phyloP scores from a whole-genome alignment of 1,140 invertebrate genomes.

The Caenorhabditis briggsae region DNA sequence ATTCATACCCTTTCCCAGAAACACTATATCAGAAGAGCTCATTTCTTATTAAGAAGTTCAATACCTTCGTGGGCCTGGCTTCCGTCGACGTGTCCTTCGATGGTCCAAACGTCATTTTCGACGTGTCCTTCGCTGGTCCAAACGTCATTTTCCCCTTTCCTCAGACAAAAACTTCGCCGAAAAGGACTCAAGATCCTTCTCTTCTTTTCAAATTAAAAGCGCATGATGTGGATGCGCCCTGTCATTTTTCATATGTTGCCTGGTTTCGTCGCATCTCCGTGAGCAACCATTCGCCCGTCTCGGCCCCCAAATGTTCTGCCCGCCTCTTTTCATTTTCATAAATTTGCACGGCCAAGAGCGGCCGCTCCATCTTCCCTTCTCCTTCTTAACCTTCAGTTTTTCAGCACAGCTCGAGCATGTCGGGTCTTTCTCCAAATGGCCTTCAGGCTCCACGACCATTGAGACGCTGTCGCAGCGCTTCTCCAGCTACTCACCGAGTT shows the following conservation, averaged over 20 bases:
- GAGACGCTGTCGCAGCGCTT: constrained; percentile 30
- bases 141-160: not conserved
- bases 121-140: too few relatives aligned
- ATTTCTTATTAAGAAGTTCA: too few relatives aligned
- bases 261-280: not conserved
- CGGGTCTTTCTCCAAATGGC: constrained; percentile 1
- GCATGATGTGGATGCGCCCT: not conserved
- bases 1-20: too few relatives aligned
- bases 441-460: not conserved
- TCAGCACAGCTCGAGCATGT: constrained; percentile 26
- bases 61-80: too few relatives aligned
- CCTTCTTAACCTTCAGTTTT: not conserved
- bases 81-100: too few relatives aligned
- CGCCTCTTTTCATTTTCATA: not conserved
- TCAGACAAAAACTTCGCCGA: not conserved
- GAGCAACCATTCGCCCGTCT: not conserved
- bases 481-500: not conserved
- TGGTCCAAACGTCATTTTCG: not conserved
- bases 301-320: not conserved
- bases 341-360: not conserved
- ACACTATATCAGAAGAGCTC: too few relatives aligned
- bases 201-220: not conserved
- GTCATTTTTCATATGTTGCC: not conserved
- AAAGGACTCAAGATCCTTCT: too few relatives aligned
- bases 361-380: not conserved